Evolutionary conservation across 2,113 vertebrate genomes (phyloP), one percentile per base, ranked within the genome.

Genomic region (Ailuropoda melanoleuca): DNA sequence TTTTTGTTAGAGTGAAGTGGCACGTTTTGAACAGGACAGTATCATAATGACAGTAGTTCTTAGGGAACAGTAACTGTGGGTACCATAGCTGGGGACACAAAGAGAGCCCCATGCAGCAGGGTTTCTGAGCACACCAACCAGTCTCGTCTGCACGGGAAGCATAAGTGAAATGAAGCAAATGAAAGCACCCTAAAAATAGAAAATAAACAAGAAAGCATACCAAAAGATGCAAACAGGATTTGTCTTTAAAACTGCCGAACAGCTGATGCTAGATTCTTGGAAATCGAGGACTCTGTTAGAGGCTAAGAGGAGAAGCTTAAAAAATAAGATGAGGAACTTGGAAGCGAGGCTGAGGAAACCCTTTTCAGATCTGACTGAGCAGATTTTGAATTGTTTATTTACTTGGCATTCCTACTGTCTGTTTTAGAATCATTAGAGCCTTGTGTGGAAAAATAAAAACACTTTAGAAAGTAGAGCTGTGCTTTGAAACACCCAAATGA

Each of bases 311-410:
- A 97, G 56, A 94, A 94, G 48, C 68, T 92, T 95, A 15, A 64
- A 96, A 68, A 97, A 46, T 56, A 48, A 90, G 55, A 93, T 9
- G 87, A 88, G 14, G 23, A 89, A 78, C 70, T 97, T 96, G 90
- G 92, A 98, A 95, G 1, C 11, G 13, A 78, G 50, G 90, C 58
- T 8, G 34, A 87, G 92, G 84, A 96, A 97, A 96, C 26, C 43
- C 96, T 93, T 94, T 96, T 93, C 55, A 66, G 62, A 92, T 92
- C 95, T 86, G 91, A 90, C 95, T 92, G 93, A 93, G 93, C 39
- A 90, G 81, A 96, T 92, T 96, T 94, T 85, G 58, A 96, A 83
- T 96, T 84, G 93, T 96, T 98, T 96, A 93, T 98, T 97, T 97
- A 95, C 90, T 92, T 77, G 81, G 77, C 81, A 68, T 95, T 83